These are phyloP conservation scores for Eleutherodactylus coqui DNA, from an alignment of 2,797 vertebrate species.

Conservation along the genomic window DNA sequence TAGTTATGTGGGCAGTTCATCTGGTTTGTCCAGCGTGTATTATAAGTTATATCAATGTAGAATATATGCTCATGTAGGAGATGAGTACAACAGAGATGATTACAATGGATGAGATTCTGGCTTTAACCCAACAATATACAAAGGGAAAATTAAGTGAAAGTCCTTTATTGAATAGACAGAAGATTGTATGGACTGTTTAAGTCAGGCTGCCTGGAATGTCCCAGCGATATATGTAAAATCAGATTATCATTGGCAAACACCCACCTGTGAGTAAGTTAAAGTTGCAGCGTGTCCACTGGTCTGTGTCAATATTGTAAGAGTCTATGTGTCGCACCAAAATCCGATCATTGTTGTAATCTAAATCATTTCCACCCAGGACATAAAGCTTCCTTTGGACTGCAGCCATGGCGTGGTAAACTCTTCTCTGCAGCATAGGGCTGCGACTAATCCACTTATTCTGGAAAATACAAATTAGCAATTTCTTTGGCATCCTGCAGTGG, in stretches of 20 bases:
- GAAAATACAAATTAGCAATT: slow-evolving; percentile 23
- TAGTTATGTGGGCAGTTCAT: too few species aligned
- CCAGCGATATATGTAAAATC: neutral
- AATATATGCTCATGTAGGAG: too few species aligned
- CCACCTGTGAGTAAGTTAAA: slow-evolving; percentile 92
- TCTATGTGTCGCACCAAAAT: slow-evolving; percentile 96
- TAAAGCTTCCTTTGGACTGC: slow-evolving; percentile 91
- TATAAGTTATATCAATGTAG: too few species aligned
- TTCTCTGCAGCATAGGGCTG: slow-evolving; percentile 93
- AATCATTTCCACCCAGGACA: slow-evolving; percentile 92
- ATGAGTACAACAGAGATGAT: too few species aligned
- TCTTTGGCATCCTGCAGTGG: slow-evolving; percentile 3
- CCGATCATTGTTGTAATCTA: slow-evolving; percentile 97
- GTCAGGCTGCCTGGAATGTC: neutral
- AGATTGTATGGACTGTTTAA: neutral
- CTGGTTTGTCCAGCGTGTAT: too few species aligned
- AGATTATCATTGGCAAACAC: slow-evolving; percentile 52
- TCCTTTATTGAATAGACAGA: neutral
- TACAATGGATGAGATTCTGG: too few species aligned
- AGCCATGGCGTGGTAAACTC: slow-evolving; percentile 97
- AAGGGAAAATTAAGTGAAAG: neutral
- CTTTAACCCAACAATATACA: too few species aligned
- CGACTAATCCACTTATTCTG: slow-evolving; percentile 94
- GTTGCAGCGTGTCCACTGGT: slow-evolving; percentile 94
- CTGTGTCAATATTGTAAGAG: slow-evolving; percentile 89